Base-by-base conservation (phyloP, 2,888 invertebrate species). In the Stomorhina lunata region DNA sequence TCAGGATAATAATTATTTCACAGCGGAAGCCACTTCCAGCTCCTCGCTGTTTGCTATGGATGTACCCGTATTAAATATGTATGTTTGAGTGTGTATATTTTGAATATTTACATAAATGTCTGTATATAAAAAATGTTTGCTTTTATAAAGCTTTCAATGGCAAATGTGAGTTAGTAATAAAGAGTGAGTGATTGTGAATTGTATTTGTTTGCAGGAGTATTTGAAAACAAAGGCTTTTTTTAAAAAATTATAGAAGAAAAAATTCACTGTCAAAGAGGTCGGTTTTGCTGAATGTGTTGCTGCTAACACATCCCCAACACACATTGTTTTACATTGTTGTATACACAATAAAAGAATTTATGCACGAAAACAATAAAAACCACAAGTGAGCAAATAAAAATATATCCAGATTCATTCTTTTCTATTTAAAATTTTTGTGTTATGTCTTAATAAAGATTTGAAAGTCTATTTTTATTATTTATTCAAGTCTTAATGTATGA, bases 321-420 rank as follows among this genome's bases (percentile, higher is more conserved):
- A 29, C 9, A 40, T 27, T 48, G 48, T 48, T 48, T 22, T 40
- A 50, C 29, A 29, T 12, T n/a, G n/a, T n/a, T n/a, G n/a, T n/a
- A n/a, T n/a, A 50, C 6, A 37, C 6, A 73, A 20, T n/a, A 22
- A 63, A 43, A 53, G n/a, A n/a, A n/a, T n/a, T n/a, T n/a, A 43
- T 6, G 10, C 12, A 34, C 63, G n/a, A n/a, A 48, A 75, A 80
- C 59, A 75, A 80, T 75, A 69, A 80, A 80, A 80, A 50, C 68
- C 80, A 63, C 80, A 75, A 80, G 80, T 80, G 80, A 75, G 80
- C 80, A 80, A 75, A 75, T 63, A 75, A 63, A 73, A 73, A 68
- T 43, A 61, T 32, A 20, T 43, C 59, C 45, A 37, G 27, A 27
- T 69, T 53, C 22, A 57, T 48, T 12, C 45, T 55, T 25, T 34